Conservation (phyloP, 1,140 invertebrate genomes). For the Lepidostoma basale region DNA sequence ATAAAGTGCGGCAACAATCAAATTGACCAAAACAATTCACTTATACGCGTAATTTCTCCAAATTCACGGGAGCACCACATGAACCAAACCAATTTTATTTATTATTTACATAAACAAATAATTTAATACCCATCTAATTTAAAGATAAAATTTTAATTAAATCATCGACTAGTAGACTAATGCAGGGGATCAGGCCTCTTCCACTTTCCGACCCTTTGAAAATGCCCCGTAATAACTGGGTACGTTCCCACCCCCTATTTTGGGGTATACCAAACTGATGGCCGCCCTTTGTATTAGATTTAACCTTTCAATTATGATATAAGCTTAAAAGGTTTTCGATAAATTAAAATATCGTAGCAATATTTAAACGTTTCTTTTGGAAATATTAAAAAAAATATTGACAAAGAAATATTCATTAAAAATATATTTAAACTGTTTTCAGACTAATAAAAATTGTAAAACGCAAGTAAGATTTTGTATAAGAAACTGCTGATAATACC, state of each 20-base stretch:
- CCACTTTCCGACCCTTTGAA: neutral
- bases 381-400: neutral
- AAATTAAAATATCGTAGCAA: neutral
- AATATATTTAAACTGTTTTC: neutral
- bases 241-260: neutral
- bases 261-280: neutral
- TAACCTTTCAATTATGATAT: neutral
- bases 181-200: neutral
- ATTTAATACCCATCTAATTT: neutral
- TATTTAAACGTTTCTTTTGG: neutral
- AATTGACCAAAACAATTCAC: neutral
- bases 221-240: slow-evolving; percentile 2
- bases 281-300: neutral
- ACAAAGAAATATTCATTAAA: neutral
- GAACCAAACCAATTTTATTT: neutral
- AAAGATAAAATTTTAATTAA: neutral
- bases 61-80: neutral
- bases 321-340: slow-evolving; percentile 8
- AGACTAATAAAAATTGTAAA: neutral
- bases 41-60: neutral
- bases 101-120: neutral
- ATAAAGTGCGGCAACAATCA: too few species aligned
- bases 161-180: neutral
- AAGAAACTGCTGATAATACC: too few species aligned
- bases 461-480: neutral